A percentile compares a stretch with the other conserved stretches of the same genome.
These are phyloP conservation scores for Euschistus heros DNA, from an alignment of 1,140 invertebrate species.

Conservation along the genomic window DNA sequence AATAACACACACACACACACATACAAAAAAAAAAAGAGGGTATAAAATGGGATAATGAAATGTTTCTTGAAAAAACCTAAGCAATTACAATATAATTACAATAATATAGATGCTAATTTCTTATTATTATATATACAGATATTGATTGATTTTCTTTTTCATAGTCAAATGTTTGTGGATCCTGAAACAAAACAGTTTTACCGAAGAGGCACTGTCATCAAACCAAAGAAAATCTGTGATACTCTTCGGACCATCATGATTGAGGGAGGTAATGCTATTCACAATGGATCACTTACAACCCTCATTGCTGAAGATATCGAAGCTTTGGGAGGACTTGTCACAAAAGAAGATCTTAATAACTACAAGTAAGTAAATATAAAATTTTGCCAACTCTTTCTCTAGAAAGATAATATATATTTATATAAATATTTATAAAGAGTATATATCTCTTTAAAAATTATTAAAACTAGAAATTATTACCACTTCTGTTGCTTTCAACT, in stretches of 20 bases:
- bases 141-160: conserved; percentile 31
- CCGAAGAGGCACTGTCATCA: conserved; percentile 51
- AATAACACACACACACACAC: not conserved
- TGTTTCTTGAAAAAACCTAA: no score
- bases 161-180: conserved; percentile 53
- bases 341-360: conserved; percentile 55
- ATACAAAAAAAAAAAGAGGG: not conserved
- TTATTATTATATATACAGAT: no score
- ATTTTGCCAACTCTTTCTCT: no score
- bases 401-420: no score
- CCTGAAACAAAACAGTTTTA: conserved; percentile 44
- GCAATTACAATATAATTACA: no score
- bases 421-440: no score
- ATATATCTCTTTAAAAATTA: no score
- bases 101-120: no score
- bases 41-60: not conserved
- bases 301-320: conserved; percentile 60
- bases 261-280: conserved; percentile 60
- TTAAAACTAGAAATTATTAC: no score
- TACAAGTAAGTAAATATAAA: conserved; percentile 53
- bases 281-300: conserved; percentile 60
- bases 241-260: conserved; percentile 58
- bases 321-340: conserved; percentile 59
- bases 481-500: no score
- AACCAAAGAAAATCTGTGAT: conserved; percentile 52